phyloP scores from a whole-genome alignment of 2,888 invertebrate genomes.

The Vandiemenella viatica region DNA sequence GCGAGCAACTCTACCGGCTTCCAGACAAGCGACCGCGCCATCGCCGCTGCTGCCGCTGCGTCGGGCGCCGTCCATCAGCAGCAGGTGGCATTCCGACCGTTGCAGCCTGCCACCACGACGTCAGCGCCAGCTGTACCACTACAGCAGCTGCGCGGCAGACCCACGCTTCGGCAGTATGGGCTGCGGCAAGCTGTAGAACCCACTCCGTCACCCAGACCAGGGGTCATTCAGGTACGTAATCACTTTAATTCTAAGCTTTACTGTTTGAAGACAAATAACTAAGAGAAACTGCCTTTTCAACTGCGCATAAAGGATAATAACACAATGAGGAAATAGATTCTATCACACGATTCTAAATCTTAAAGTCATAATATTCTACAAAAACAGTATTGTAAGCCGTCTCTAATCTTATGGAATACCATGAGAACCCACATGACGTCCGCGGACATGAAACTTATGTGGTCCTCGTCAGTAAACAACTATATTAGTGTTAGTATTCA shows the following conservation, averaged over 20 bases:
- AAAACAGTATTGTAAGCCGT: too few species aligned
- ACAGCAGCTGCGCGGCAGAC: slow-evolving; percentile 8
- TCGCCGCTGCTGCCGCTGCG: slow-evolving; percentile 2
- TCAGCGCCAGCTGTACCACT: too few species aligned
- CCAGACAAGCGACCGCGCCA: slow-evolving; percentile 11
- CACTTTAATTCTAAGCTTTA: background rate
- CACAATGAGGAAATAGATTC: too few species aligned
- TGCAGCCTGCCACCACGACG: background rate
- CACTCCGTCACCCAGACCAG: slow-evolving; percentile 1
- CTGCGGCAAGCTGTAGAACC: slow-evolving; percentile 4
- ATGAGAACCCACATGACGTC: too few species aligned
- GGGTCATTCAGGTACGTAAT: background rate
- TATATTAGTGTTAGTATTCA: too few species aligned
- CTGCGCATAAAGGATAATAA: background rate
- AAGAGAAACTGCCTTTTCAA: background rate
- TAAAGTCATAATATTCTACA: too few species aligned
- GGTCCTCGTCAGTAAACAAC: too few species aligned
- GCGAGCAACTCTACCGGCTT: slow-evolving; percentile 35
- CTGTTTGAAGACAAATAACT: too few species aligned
- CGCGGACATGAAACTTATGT: too few species aligned
- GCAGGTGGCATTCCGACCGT: too few species aligned
- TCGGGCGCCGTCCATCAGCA: background rate
- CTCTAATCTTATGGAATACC: too few species aligned
- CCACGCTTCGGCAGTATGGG: slow-evolving; percentile 7
- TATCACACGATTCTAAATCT: too few species aligned